phyloP scores from a whole-genome alignment of 92 coral and sea anemone genomes.

The Umimayanthus chanpuru region DNA sequence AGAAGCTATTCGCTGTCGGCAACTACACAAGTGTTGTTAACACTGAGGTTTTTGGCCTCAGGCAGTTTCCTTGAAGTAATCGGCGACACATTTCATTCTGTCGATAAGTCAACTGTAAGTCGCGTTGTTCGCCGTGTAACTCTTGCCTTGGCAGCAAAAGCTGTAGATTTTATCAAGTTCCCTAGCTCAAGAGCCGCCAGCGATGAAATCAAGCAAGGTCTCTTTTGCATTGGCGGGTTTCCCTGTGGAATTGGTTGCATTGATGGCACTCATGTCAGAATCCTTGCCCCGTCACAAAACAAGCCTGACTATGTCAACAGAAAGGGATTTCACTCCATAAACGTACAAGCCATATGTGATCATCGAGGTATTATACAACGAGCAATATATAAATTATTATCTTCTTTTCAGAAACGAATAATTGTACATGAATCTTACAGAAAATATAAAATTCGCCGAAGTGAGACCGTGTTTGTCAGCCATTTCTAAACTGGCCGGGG shows the following conservation, averaged over 20 bases:
- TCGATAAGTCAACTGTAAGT: constrained; percentile 50
- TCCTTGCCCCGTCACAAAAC: background rate
- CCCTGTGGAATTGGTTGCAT: too few relatives aligned
- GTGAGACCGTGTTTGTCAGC: background rate
- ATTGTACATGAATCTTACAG: too few relatives aligned
- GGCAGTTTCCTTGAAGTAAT: constrained; percentile 53
- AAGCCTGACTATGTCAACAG: background rate
- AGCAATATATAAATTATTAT: too few relatives aligned
- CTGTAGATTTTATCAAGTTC: constrained; percentile 42
- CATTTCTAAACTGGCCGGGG: too few relatives aligned
- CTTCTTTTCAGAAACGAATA: too few relatives aligned
- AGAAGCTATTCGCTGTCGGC: constrained; percentile 57
- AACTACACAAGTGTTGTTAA: constrained; percentile 48
- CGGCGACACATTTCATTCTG: constrained; percentile 41
- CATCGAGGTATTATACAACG: too few relatives aligned
- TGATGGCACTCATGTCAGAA: too few relatives aligned
- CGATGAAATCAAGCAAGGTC: constrained; percentile 15
- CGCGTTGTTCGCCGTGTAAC: constrained; percentile 45
- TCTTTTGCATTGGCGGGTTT: too few relatives aligned
- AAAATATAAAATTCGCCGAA: too few relatives aligned
- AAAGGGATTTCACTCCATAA: too few relatives aligned
- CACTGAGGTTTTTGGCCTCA: constrained; percentile 53
- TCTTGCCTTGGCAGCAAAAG: too few relatives aligned
- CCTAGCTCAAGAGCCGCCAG: constrained; percentile 37
- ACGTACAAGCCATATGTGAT: too few relatives aligned